Base-by-base conservation (phyloP, 1,140 invertebrate species). In the Gryllus bimaculatus region DNA sequence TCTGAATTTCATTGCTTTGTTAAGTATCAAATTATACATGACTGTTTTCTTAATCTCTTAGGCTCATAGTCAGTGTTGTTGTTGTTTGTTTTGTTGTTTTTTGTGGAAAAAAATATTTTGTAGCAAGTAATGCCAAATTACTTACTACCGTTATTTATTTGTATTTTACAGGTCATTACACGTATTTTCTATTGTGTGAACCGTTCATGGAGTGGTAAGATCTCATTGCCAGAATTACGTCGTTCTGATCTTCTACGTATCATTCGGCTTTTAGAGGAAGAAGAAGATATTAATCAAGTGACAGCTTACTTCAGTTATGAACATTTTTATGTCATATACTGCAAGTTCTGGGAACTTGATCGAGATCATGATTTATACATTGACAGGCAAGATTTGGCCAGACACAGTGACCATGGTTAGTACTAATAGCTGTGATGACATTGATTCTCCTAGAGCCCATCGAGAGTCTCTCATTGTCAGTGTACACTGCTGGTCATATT, bases 261-360 rank as follows among this genome's bases (percentile, higher is more conserved):
- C 73, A 92, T 95, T 78, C 90, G 91, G 82, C 83, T 94, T 39
- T 88, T 96, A 49, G 93, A 95, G 85, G 93, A 96, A 81, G 96
- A 98, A 85, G 95, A 98, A 83, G 98, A 99, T 84, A 99, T 99
- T 82, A 99, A 99, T 88, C 93, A 94, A 88, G 94, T 99, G 75
- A 98, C 96, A 80, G 96, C 98, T 82, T 99, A 94, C 86, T 99
- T 99, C 87, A 98, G 96, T 84, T 99, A 99, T 86, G 98, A 99
- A 86, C 98, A 99, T 88, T 99, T 99, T 87, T 99, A 99, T 88
- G 98, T 99, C 39, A 99, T 99, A 84, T 99, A 99, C 86, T 99
- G 98, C 88, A 99, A 99, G 88, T 99, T 99, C 87, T 99, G 98
- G 98, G 98, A 99, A 87, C 87, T 99, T 81, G 98, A 99, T 87